Conservation (phyloP, 2,113 vertebrate genomes). For the Ramphastos sulfuratus region DNA sequence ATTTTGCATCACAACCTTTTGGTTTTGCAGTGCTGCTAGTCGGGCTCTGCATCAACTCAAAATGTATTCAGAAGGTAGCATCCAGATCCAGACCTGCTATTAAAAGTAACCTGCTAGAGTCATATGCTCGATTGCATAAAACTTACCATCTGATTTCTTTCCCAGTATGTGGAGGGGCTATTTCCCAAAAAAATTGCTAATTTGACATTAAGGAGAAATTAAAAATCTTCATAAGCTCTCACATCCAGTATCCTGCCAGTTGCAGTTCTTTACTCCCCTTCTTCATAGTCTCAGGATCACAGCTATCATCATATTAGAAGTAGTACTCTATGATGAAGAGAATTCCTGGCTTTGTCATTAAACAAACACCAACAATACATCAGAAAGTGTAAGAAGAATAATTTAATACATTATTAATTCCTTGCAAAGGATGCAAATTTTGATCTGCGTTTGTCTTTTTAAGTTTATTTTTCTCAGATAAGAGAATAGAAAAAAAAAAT, state of each 20-base stretch:
- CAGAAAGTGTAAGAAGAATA: not conserved
- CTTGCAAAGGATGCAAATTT: not conserved
- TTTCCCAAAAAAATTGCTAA: not conserved
- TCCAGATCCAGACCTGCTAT: constrained; percentile 31
- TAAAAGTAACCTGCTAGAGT: not conserved
- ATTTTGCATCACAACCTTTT: constrained; percentile 42
- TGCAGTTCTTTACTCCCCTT: not conserved
- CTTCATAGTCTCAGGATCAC: not conserved
- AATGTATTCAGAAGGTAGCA: not conserved
- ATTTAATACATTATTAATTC: constrained; percentile 25
- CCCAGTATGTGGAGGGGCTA: not conserved
- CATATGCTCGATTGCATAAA: not conserved
- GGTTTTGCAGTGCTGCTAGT: constrained; percentile 10
- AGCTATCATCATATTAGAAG: not conserved
- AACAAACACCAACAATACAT: not conserved
- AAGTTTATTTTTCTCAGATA: not conserved
- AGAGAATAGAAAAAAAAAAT: not conserved
- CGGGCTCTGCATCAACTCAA: constrained; percentile 8
- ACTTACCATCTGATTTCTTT: not conserved
- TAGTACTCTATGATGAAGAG: not conserved
- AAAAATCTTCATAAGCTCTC: not conserved
- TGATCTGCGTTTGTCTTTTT: not conserved
- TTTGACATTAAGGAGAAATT: not conserved
- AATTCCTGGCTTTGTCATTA: not conserved
- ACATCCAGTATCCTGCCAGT: not conserved